Evolutionary conservation across 2,888 invertebrate species (phyloP).

Genomic region (Oasisia sp.): DNA sequence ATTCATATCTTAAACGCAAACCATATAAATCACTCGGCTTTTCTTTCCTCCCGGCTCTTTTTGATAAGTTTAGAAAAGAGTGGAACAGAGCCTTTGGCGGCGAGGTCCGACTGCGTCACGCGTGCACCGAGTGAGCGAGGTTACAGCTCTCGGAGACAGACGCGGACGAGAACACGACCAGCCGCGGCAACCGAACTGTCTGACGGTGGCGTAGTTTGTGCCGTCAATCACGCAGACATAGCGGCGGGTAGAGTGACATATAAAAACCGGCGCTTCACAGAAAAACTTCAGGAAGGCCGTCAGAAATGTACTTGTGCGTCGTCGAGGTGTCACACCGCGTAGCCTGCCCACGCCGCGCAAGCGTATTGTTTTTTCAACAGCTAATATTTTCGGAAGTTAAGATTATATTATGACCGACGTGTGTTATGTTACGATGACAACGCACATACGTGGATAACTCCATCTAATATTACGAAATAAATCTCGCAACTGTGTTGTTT

Average conservation of each 20-base stretch:
- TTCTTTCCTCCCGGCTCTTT: neutral
- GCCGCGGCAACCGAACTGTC: neutral
- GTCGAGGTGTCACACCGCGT: neutral
- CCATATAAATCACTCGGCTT: neutral
- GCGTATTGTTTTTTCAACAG: neutral
- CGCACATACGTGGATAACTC: neutral
- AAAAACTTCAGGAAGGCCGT: neutral
- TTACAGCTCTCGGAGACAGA: neutral
- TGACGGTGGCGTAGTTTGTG: neutral
- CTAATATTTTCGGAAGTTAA: neutral
- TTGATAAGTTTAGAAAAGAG: neutral
- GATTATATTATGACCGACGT: constrained; percentile 3
- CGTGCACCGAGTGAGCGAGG: neutral
- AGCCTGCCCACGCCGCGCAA: neutral
- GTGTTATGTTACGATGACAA: neutral
- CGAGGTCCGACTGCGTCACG: neutral
- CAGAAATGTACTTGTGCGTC: neutral
- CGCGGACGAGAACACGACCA: neutral
- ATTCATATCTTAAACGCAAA: neutral
- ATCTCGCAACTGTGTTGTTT: neutral
- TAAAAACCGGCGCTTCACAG: neutral
- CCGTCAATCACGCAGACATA: neutral
- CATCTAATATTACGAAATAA: neutral
- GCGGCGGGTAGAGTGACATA: neutral
- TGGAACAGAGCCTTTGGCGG: neutral